These are phyloP conservation scores for Axis porcinus DNA, from an alignment of 2,113 vertebrate species.

Conservation along the genomic window DNA sequence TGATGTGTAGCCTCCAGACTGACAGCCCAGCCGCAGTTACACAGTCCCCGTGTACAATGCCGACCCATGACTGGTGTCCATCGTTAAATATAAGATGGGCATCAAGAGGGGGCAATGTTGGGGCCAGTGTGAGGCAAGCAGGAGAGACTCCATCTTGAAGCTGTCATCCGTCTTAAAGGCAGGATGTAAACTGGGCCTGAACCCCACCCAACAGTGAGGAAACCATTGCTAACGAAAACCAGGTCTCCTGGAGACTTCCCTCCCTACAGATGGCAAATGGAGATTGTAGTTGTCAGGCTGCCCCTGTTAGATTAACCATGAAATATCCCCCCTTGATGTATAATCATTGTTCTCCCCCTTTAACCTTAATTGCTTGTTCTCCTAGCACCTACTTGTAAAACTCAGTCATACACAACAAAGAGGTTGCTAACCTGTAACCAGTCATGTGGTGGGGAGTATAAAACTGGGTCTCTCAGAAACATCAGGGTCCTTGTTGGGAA, in stretches of 20 bases:
- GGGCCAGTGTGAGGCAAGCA: background rate
- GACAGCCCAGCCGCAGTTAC: background rate
- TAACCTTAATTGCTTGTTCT: background rate
- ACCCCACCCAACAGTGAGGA: background rate
- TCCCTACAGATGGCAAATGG: background rate
- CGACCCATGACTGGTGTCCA: background rate
- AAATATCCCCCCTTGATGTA: background rate
- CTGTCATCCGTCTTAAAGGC: background rate
- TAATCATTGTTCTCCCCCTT: background rate
- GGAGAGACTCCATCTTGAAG: background rate
- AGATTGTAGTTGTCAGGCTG: background rate
- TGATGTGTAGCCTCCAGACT: background rate
- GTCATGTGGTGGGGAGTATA: background rate
- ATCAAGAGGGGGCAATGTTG: background rate
- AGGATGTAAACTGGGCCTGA: background rate
- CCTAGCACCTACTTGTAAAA: background rate
- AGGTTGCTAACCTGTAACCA: background rate
- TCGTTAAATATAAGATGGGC: background rate
- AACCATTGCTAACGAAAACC: background rate
- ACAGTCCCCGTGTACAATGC: accelerated
- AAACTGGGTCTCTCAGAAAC: background rate
- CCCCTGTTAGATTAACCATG: background rate
- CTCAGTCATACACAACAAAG: background rate
- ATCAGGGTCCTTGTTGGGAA: background rate
- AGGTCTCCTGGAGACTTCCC: no score